Evolutionary conservation across 2,888 invertebrate species (phyloP), one percentile per base, ranked within the genome.

Genomic region (Ganaspis brasiliensis): DNA sequence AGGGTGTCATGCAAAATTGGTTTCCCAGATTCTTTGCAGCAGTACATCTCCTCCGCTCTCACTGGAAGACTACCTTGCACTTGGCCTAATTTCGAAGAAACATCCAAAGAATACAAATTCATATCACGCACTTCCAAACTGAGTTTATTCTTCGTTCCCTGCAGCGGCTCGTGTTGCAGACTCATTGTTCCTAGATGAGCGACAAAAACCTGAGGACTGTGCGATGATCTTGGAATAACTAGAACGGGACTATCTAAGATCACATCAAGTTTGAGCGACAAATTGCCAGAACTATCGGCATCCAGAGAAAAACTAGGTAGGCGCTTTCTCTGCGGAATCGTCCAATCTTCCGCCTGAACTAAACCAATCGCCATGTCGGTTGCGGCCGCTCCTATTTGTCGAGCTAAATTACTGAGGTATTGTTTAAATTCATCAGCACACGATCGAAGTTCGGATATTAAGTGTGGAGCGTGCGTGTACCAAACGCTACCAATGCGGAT

Each of bases 321-420:
- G 83, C 93, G 86, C 92, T 93, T 92, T 40, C 92, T 89, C 85
- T 94, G 90, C 84, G 93, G 93, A 12, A 92, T 86, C 2, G 87
- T 78, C 91, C 91, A 90, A 55, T 91, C 91, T 0, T 95, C 94
- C 26, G 96, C 95, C 83, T 96, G 96, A 2, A 97, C 97, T 76
- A 98, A 93, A 0, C 97, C 97, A 78, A 97, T 94, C 26, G 98
- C 98, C 95, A 98, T 97, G 92, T 98, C 98, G 0, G 97, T 96
- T 45, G 98, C 98, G 73, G 98, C 98, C 74, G 96, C 95, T 83
- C 96, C 96, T 84, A 98, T 96, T 72, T 97, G 97, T 73, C 95
- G 94, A 14, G 97, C 97, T 82, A 98, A 93, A 90, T 96, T 95
- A 74, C 96, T 95, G 84, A 96, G 92, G 92, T 98, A 98, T 89